Base-by-base conservation (phyloP, 2,797 vertebrate genomes). In the Lindbergichthys nudifrons region DNA sequence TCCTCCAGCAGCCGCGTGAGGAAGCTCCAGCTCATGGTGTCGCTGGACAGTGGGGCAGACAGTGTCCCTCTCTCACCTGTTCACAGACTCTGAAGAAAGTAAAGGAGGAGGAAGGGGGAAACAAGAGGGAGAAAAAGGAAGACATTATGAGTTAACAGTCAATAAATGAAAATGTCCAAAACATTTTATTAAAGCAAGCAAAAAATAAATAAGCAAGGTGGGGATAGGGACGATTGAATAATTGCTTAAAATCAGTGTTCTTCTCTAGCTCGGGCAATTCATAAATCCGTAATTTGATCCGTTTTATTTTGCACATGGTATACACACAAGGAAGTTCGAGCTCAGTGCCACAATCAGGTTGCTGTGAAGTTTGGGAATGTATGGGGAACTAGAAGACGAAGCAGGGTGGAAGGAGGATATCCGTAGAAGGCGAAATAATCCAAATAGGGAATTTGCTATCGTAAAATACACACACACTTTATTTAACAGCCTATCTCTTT, bases 11-110 rank as follows among this genome's bases (percentile, higher is more conserved):
- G 95, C 82, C 97, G 97, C 54, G 98, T 99, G 94, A 99, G 96
- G 92, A 99, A 99, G 94, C 97, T 98, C 98, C 98, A 99, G 92
- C 98, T 99, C 98, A 99, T 99, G 95, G 93, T 96, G 97, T 92
- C 88, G 86, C 93, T 93, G 92, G 94, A 95, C 92, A 93, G 93
- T 89, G 92, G 92, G 93, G 92, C 92, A 93, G 94, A 94, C 93
- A 94, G 94, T 92, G 92, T 94, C 94, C 93, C 94, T 93, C 92
- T 88, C 91, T 93, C 91, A 90, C 87, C 93, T 92, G 92, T 71
- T 95, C 95, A 95, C 95, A 94, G 93, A 95, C 95, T 95, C 95
- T 96, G 81, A 7, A 81, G 59, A 64, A 51, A 74, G 65, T 7
- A 73, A 56, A 77, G 21, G 57, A 51, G 62, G 18, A 60, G 42